phyloP scores from a whole-genome alignment of 2,888 invertebrate species.

The Drosophila lacicola region DNA sequence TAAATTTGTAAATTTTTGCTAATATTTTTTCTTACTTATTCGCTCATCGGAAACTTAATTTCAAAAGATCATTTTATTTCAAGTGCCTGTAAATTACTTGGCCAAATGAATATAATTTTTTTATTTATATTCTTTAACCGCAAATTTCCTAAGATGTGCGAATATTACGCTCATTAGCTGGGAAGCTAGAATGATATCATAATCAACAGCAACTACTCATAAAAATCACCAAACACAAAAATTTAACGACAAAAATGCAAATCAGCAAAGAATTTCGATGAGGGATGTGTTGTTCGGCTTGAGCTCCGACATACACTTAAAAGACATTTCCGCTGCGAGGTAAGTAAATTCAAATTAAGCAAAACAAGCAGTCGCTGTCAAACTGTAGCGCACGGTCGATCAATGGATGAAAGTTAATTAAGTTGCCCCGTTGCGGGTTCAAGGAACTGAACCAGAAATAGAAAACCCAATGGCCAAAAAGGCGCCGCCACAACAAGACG shows the following conservation, averaged over 20 bases:
- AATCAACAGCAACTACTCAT: slow-evolving; percentile 27
- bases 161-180: slow-evolving; percentile 36
- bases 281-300: slow-evolving; percentile 4
- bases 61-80: slow-evolving; percentile 42
- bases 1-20: slow-evolving; percentile 10
- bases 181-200: slow-evolving; percentile 54
- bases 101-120: slow-evolving; percentile 35
- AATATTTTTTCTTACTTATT: slow-evolving; percentile 18
- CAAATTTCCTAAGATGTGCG: slow-evolving; percentile 42
- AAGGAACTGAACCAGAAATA: slow-evolving; percentile 63
- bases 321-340: slow-evolving; percentile 44
- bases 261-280: slow-evolving; percentile 22
- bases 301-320: slow-evolving; percentile 4
- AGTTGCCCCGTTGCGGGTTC: slow-evolving; percentile 64
- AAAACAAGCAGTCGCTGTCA: slow-evolving; percentile 25
- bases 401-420: slow-evolving; percentile 72
- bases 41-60: slow-evolving; percentile 16
- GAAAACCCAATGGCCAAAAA: slow-evolving; percentile 51
- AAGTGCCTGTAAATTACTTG: slow-evolving; percentile 54
- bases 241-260: slow-evolving; percentile 38
- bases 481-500: slow-evolving; percentile 48
- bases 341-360: not conserved
- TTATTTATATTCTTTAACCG: slow-evolving; percentile 15
- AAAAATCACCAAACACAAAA: slow-evolving; percentile 13
- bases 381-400: slow-evolving; percentile 43